Evolutionary conservation across 2,113 vertebrate species (phyloP).

Genomic region (Raja brachyura): DNA sequence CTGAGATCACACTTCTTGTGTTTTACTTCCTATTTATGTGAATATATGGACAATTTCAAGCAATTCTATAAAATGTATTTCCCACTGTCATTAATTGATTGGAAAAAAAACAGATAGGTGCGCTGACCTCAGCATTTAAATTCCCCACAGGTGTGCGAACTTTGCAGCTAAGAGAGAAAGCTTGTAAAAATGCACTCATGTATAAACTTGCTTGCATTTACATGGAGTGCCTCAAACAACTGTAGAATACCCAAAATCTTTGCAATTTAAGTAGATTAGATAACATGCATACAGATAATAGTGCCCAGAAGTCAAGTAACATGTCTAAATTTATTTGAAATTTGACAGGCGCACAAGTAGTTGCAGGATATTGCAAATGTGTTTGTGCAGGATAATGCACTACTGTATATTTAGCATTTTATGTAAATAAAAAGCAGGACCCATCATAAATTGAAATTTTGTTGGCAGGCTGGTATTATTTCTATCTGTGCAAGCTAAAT

Average conservation of each 20-base stretch:
- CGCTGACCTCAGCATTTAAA: neutral
- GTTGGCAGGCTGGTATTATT: neutral
- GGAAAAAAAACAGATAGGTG: neutral
- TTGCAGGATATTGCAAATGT: neutral
- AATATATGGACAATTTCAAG: neutral
- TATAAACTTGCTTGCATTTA: neutral
- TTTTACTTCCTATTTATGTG: neutral
- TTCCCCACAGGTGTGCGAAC: neutral
- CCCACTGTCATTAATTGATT: neutral
- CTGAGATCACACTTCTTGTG: neutral
- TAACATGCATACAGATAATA: neutral
- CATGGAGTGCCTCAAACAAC: neutral
- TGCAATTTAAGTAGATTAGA: conserved; percentile 5
- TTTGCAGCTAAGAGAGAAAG: neutral
- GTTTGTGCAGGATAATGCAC: neutral
- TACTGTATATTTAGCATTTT: neutral
- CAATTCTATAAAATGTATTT: neutral
- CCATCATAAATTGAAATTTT: neutral
- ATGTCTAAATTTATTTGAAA: no score
- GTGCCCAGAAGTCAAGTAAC: neutral
- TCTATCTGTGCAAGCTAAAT: neutral
- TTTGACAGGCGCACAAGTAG: neutral
- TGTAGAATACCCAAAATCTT: neutral
- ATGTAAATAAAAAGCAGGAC: neutral
- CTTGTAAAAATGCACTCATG: neutral